phyloP scores from a whole-genome alignment of 2,113 vertebrate species.

The Ceuthmochares aereus region DNA sequence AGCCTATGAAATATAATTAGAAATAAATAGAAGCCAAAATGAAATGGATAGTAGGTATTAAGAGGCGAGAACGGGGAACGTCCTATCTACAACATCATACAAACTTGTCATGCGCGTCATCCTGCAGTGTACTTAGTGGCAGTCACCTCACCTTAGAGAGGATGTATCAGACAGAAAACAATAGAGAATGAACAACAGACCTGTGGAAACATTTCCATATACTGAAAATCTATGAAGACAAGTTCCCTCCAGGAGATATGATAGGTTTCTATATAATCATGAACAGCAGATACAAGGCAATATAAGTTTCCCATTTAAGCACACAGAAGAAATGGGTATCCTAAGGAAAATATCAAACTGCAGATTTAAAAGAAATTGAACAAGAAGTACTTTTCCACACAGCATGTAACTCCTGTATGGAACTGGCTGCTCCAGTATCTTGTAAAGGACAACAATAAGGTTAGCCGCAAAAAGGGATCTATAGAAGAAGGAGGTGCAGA shows the following conservation, averaged over 20 bases:
- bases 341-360: neutral
- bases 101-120: neutral
- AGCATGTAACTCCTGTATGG: neutral
- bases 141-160: neutral
- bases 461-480: neutral
- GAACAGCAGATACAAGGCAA: accelerated
- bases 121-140: neutral
- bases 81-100: neutral
- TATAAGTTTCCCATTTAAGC: neutral
- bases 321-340: neutral
- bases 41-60: neutral
- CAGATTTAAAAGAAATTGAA: neutral
- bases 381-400: neutral
- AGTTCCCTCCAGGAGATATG: neutral
- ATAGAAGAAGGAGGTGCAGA: neutral
- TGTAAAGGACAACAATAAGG: neutral
- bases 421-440: neutral
- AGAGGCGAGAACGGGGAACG: neutral
- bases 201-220: neutral
- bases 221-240: neutral
- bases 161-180: neutral
- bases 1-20: neutral
- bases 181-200: neutral
- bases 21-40: neutral
- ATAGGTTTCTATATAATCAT: neutral